These are phyloP conservation scores for Epinotia brunnichana DNA, from an alignment of 2,888 invertebrate species.

Conservation along the genomic window DNA sequence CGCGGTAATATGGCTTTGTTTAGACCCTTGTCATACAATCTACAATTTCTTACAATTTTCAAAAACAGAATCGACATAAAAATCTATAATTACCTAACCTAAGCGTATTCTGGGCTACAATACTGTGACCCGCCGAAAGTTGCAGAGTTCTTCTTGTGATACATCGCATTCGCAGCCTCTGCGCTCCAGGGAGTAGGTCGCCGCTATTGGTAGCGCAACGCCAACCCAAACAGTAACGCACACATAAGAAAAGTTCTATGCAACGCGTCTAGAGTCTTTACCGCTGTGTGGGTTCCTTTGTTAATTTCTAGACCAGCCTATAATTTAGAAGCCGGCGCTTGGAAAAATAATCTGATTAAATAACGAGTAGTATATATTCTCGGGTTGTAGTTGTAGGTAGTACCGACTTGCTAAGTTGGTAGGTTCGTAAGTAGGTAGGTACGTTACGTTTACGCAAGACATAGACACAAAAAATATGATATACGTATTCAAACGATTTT, in stretches of 20 bases:
- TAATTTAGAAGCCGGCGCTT: constrained; percentile 36
- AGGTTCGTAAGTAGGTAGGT: no score
- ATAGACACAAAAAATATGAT: no score
- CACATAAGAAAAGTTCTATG: constrained; percentile 41
- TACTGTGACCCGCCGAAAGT: constrained; percentile 46
- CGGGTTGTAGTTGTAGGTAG: no score
- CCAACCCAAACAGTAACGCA: constrained; percentile 43
- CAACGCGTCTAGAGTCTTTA: constrained; percentile 39
- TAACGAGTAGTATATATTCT: constrained; percentile 6
- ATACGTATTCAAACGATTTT: no score
- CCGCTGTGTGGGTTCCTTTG: constrained; percentile 44
- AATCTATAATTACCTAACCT: no score
- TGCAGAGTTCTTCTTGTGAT: constrained; percentile 25
- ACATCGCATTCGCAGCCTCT: constrained; percentile 10
- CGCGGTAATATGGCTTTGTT: no score
- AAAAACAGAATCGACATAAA: no score
- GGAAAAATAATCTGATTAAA: constrained; percentile 5
- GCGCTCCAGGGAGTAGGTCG: constrained; percentile 16
- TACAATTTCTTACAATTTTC: no score
- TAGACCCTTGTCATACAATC: no score
- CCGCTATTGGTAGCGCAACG: constrained; percentile 23
- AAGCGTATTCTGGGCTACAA: constrained; percentile 45
- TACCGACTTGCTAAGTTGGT: no score
- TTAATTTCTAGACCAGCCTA: constrained; percentile 45
- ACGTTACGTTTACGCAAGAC: no score